Conservation (phyloP, 2,888 invertebrate species). For the Tridacna crocea region DNA sequence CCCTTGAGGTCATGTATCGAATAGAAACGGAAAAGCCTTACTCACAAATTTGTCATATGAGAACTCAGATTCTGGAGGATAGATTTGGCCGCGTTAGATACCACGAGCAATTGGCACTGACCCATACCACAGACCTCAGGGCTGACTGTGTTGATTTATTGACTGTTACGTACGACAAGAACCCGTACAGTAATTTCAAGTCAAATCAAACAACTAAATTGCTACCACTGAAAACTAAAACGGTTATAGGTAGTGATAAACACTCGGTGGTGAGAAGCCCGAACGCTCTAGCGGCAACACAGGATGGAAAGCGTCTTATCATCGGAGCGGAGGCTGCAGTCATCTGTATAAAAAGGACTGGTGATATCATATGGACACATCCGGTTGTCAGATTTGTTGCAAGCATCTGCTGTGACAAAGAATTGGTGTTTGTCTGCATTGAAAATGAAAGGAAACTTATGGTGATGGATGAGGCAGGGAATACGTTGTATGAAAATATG, state of each 20-base stretch:
- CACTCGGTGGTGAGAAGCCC: conserved; percentile 59
- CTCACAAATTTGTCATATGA: conserved; percentile 62
- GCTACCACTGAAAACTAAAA: conserved; percentile 44
- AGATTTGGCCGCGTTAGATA: conserved; percentile 55
- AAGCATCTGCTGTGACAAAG: conserved; percentile 57
- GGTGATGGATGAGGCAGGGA: conserved; percentile 56
- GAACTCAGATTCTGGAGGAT: conserved; percentile 57
- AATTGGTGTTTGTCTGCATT: conserved; percentile 58
- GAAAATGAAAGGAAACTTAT: conserved; percentile 58
- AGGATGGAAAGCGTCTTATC: conserved; percentile 58
- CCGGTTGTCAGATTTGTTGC: conserved; percentile 57
- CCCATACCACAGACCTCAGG: conserved; percentile 60
- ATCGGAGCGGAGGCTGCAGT: conserved; percentile 61
- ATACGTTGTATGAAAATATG: conserved; percentile 50
- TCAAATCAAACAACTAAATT: conserved; percentile 45
- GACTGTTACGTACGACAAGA: conserved; percentile 56
- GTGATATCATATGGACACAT: conserved; percentile 59
- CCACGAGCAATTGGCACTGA: conserved; percentile 57
- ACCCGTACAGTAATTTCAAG: conserved; percentile 59
- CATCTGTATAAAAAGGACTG: conserved; percentile 56
- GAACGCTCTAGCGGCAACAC: conserved; percentile 55
- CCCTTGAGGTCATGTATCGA: conserved; percentile 42
- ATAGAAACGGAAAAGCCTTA: conserved; percentile 65
- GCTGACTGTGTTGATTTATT: conserved; percentile 58
- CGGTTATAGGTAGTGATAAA: conserved; percentile 51